Evolutionary conservation across 2,113 vertebrate genomes (phyloP).

Genomic region (Phalacrocorax carbo): DNA sequence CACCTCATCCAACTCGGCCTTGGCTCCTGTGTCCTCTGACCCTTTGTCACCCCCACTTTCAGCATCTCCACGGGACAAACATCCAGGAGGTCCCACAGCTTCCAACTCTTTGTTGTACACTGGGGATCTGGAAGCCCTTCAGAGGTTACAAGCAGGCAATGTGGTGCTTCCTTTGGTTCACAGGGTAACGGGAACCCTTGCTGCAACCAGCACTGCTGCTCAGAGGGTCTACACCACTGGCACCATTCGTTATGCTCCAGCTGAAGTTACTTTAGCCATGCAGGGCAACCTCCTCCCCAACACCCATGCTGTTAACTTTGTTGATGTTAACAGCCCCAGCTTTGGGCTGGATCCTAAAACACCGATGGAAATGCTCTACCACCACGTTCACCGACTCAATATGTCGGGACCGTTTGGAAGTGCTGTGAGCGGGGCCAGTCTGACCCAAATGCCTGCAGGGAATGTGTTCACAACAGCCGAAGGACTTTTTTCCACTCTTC

Average conservation of each 20-base stretch:
- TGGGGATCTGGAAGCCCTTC: conserved; percentile 94
- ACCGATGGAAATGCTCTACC: conserved; percentile 99
- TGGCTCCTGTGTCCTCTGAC: conserved; percentile 88
- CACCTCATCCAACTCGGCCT: conserved; percentile 78
- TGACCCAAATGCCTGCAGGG: conserved; percentile 91
- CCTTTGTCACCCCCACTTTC: conserved; percentile 96
- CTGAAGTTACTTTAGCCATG: conserved; percentile 96
- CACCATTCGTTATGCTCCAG: conserved; percentile 97
- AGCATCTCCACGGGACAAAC: conserved; percentile 95
- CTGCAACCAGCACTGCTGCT: conserved; percentile 86
- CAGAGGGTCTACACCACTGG: conserved; percentile 98
- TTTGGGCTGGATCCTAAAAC: conserved; percentile 98
- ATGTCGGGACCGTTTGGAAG: conserved; percentile 94
- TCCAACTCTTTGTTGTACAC: conserved; percentile 94
- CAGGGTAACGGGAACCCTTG: conserved; percentile 90
- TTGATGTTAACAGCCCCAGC: conserved; percentile 89
- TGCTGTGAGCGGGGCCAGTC: conserved; percentile 83
- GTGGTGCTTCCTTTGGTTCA: conserved; percentile 96
- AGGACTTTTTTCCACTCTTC: conserved; percentile 97
- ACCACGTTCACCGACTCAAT: conserved; percentile 97
- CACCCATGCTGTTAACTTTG: conserved; percentile 94
- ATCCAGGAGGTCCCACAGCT: conserved; percentile 83
- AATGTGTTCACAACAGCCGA: conserved; percentile 97
- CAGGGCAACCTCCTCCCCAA: conserved; percentile 95
- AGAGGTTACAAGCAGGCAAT: conserved; percentile 94